Evolutionary conservation across 2,113 vertebrate genomes (phyloP).

Genomic region (Pseudopipra pipra): DNA sequence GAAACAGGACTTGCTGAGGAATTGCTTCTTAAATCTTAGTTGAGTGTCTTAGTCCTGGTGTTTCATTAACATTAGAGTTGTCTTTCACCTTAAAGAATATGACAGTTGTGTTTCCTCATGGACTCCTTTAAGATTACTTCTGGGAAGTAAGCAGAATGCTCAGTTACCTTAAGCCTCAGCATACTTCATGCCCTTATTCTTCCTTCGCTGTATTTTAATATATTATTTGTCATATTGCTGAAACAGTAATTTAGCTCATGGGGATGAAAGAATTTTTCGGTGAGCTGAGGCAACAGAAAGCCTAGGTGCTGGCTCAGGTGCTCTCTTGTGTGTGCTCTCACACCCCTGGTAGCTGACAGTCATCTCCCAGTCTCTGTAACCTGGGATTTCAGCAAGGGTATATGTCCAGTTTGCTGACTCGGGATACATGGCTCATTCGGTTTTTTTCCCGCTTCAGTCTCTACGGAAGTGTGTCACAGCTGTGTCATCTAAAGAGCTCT

Average conservation of each 20-base stretch:
- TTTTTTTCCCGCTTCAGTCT: neutral
- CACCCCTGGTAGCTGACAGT: neutral
- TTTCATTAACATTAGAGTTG: neutral
- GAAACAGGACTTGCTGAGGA: neutral
- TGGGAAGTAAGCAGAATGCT: neutral
- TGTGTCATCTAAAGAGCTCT: neutral
- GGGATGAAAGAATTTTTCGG: neutral
- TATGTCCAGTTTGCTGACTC: neutral
- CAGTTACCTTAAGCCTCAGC: neutral
- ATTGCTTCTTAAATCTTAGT: neutral
- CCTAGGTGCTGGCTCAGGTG: rapidly evolving
- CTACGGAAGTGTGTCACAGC: neutral
- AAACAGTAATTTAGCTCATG: neutral
- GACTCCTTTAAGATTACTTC: neutral
- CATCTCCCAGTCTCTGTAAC: neutral
- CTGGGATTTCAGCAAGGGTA: neutral
- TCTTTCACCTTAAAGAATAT: neutral
- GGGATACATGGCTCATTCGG: neutral
- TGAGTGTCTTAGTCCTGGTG: neutral
- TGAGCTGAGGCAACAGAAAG: neutral
- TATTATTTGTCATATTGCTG: neutral
- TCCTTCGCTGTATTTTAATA: neutral
- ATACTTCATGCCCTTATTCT: neutral
- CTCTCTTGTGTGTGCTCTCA: neutral
- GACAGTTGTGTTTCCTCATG: neutral